phyloP scores from a whole-genome alignment of 2,797 vertebrate genomes.

The Scleropages formosus region DNA sequence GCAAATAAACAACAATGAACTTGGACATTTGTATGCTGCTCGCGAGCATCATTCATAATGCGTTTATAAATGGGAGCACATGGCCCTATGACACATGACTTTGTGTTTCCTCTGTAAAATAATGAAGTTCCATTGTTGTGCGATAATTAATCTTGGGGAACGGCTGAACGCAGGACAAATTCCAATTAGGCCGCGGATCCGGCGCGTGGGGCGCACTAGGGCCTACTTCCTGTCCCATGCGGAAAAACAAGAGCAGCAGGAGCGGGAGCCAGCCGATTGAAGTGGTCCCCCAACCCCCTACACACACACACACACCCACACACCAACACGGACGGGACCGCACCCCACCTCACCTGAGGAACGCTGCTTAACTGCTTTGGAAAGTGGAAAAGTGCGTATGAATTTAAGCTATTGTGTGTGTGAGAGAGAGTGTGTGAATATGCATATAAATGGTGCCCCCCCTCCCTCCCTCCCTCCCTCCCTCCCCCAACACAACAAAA shows the following conservation, averaged over 20 bases:
- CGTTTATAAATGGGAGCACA: background rate
- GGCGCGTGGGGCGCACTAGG: constrained; percentile 61
- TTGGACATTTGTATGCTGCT: background rate
- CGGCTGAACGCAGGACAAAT: constrained; percentile 60
- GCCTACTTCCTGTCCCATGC: constrained; percentile 51
- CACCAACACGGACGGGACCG: too few relatives aligned
- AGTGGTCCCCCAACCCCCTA: constrained; percentile 69
- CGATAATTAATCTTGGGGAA: constrained; percentile 61
- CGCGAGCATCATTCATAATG: background rate
- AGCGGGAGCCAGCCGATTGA: constrained; percentile 53
- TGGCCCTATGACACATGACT: constrained; percentile 28
- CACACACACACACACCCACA: background rate
- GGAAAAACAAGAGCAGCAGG: constrained; percentile 54
- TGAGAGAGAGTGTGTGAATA: background rate
- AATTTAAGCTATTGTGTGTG: background rate
- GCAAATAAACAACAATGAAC: background rate
- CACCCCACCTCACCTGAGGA: background rate
- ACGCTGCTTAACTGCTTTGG: constrained; percentile 13
- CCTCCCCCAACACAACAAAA: constrained; percentile 1
- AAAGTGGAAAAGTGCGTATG: constrained; percentile 29
- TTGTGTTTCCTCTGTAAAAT: constrained; percentile 30
- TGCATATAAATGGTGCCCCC: background rate
- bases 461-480: background rate
- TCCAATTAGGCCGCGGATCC: constrained; percentile 71
- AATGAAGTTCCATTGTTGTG: constrained; percentile 42